Conservation (phyloP, 2,113 vertebrate species). For the Hippocampus zosterae region DNA sequence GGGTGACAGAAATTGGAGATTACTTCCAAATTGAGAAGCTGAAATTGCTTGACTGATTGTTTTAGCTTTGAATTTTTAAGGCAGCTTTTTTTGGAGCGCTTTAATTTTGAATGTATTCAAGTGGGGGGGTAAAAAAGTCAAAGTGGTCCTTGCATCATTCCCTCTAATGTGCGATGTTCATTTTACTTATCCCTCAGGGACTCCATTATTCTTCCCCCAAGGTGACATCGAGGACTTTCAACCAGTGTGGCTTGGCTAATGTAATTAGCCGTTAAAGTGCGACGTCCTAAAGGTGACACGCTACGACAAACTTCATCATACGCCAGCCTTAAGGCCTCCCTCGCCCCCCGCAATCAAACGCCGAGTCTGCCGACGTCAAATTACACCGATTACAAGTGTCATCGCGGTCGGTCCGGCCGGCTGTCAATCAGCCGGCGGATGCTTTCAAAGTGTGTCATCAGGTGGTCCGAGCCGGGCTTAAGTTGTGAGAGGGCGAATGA, state of each 20-base stretch:
- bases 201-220: slow-evolving; percentile 59
- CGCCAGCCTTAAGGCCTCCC: slow-evolving; percentile 22
- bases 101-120: too few relatives aligned
- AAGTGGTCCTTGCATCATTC: not conserved
- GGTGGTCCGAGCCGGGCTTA: slow-evolving; percentile 38
- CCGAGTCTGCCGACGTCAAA: slow-evolving; percentile 45
- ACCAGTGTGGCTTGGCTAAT: slow-evolving; percentile 30
- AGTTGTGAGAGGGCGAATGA: slow-evolving; percentile 48
- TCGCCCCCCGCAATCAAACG: slow-evolving; percentile 28
- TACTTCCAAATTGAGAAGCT: too few relatives aligned
- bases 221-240: slow-evolving; percentile 42
- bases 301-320: slow-evolving; percentile 41
- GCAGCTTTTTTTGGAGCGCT: too few relatives aligned
- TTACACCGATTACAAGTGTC: slow-evolving; percentile 48
- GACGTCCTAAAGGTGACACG: slow-evolving; percentile 51
- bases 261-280: slow-evolving; percentile 57
- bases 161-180: slow-evolving; percentile 16
- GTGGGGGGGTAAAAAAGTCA: not conserved
- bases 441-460: slow-evolving; percentile 38
- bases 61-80: too few relatives aligned
- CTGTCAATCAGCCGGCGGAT: slow-evolving; percentile 43
- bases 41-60: too few relatives aligned
- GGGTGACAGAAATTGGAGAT: too few relatives aligned
- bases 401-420: slow-evolving; percentile 32
- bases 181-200: slow-evolving; percentile 32